phyloP scores from a whole-genome alignment of 2,113 vertebrate genomes.

The Leptobrachium ailaonicum region DNA sequence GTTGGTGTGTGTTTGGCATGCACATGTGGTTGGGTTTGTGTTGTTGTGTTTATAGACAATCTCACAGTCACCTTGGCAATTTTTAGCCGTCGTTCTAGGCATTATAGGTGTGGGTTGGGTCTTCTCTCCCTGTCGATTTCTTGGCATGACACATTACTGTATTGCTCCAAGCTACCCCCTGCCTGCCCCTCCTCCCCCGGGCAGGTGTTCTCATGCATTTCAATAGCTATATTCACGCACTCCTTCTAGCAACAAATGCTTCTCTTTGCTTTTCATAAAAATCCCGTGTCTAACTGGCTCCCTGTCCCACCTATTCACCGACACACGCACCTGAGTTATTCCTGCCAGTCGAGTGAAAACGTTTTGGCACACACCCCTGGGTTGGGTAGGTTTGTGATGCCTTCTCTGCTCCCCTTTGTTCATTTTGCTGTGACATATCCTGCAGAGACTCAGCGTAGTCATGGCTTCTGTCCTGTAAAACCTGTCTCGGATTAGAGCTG shows the following conservation, averaged over 20 bases:
- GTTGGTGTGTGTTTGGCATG: no score
- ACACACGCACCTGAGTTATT: slow-evolving; percentile 10
- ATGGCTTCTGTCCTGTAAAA: no score
- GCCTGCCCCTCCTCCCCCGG: neutral
- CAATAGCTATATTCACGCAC: neutral
- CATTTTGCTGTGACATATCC: neutral
- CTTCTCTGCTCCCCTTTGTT: neutral
- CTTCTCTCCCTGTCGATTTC: neutral
- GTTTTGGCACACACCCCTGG: slow-evolving; percentile 6
- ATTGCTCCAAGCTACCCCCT: slow-evolving; percentile 4
- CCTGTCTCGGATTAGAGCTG: no score
- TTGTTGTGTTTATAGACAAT: neutral
- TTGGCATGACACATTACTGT: slow-evolving; percentile 2
- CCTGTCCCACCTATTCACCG: neutral
- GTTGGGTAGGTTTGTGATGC: slow-evolving; percentile 9
- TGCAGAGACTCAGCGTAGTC: neutral
- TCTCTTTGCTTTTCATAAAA: neutral
- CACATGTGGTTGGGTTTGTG: no score
- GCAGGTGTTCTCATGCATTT: slow-evolving; percentile 25
- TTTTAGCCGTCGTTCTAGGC: neutral
- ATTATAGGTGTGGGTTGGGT: slow-evolving; percentile 6
- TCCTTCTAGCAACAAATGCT: slow-evolving; percentile 29
- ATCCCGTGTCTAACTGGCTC: neutral
- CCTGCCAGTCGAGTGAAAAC: neutral
- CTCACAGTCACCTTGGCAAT: neutral